Conservation (phyloP, 2,113 vertebrate species). For the Sylvilagus bachmani region DNA sequence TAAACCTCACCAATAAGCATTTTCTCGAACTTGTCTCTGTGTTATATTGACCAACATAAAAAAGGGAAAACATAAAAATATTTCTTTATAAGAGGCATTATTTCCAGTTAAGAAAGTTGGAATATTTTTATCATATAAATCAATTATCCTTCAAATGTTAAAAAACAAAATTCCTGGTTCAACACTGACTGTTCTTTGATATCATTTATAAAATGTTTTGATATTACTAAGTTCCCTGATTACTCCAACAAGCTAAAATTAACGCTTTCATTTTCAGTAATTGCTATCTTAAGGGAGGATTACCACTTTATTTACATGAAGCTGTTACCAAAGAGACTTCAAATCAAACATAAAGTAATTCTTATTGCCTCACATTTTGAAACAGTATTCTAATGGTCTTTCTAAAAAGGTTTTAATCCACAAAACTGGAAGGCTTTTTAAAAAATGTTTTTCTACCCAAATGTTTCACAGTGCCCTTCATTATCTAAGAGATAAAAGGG, state of each 20-base stretch:
- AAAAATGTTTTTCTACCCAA: conserved; percentile 86
- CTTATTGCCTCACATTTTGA: conserved; percentile 84
- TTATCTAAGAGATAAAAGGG: conserved; percentile 80
- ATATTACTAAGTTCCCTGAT: conserved; percentile 86
- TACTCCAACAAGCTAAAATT: conserved; percentile 89
- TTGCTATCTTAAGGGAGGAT: conserved; percentile 90
- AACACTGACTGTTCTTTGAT: conserved; percentile 86
- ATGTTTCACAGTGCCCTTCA: conserved; percentile 82
- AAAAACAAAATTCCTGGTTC: conserved; percentile 94
- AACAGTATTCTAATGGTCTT: conserved; percentile 87
- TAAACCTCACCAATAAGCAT: too few relatives aligned
- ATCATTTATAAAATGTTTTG: conserved; percentile 84
- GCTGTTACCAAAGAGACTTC: too few relatives aligned
- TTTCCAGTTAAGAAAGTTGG: conserved; percentile 84
- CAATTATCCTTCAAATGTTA: conserved; percentile 94
- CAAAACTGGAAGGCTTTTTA: conserved; percentile 85
- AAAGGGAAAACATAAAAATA: conserved; percentile 77
- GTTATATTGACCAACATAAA: conserved; percentile 15
- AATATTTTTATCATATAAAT: conserved; percentile 90
- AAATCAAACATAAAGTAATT: conserved; percentile 54
- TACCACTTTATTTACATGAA: conserved; percentile 53
- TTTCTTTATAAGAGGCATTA: conserved; percentile 78
- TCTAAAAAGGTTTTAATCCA: conserved; percentile 88
- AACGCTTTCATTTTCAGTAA: conserved; percentile 90
- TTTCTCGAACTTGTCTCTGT: too few relatives aligned